These are phyloP conservation scores for Hemicordylus capensis DNA, from an alignment of 2,113 vertebrate species.

Conservation along the genomic window DNA sequence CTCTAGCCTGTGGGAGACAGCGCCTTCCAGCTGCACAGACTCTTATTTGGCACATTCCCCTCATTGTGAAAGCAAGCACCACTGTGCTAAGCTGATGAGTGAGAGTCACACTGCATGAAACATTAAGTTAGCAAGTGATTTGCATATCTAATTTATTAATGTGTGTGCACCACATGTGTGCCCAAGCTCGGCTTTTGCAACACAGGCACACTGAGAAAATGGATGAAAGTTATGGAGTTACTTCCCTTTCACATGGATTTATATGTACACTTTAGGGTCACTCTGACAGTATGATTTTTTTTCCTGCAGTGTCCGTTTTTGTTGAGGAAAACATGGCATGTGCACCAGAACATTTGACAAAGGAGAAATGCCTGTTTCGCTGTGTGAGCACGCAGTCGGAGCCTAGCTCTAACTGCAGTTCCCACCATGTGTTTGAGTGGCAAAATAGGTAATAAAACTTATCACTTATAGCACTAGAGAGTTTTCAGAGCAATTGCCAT, in stretches of 20 bases:
- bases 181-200: slow-evolving; percentile 13
- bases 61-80: slow-evolving; percentile 1
- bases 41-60: not conserved
- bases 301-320: not conserved
- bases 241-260: slow-evolving; percentile 11
- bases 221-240: not conserved
- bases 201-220: slow-evolving; percentile 10
- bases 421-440: not conserved
- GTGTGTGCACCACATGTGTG: slow-evolving; percentile 3
- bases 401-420: not conserved
- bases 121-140: not conserved
- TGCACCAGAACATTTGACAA: not conserved
- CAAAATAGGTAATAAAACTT: not conserved
- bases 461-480: not conserved
- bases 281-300: not conserved
- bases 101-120: not conserved
- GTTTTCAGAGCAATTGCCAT: too few relatives aligned
- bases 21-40: not conserved
- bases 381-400: not conserved
- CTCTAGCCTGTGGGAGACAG: not conserved
- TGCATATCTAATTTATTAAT: slow-evolving; percentile 21
- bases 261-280: not conserved
- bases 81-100: not conserved
- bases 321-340: not conserved
- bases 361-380: not conserved